phyloP scores from a whole-genome alignment of 2,888 invertebrate genomes.

The Dastarcus helophoroides region DNA sequence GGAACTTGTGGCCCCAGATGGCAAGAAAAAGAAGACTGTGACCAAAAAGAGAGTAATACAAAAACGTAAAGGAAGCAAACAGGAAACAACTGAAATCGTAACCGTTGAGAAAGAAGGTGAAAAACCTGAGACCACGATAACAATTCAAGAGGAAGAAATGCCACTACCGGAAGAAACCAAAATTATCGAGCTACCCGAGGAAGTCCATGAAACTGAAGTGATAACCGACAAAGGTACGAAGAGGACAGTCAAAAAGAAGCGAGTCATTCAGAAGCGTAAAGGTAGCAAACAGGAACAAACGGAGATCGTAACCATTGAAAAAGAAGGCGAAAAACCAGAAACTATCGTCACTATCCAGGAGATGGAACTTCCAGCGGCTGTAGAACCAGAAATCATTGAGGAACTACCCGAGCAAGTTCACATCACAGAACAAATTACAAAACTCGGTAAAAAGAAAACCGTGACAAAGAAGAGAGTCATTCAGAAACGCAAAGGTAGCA shows the following conservation, averaged over 20 bases:
- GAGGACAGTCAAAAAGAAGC: slow-evolving; percentile 31
- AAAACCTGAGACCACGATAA: slow-evolving; percentile 16
- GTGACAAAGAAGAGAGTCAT: slow-evolving; percentile 20
- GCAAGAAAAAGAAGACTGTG: slow-evolving; percentile 23
- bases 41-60: slow-evolving; percentile 32
- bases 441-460: slow-evolving; percentile 19
- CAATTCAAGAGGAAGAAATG: no score
- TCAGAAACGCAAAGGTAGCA: slow-evolving; percentile 22
- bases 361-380: slow-evolving; percentile 39
- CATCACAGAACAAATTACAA: slow-evolving; percentile 21
- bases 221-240: slow-evolving; percentile 40
- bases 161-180: slow-evolving; percentile 36
- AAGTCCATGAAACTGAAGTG: slow-evolving; percentile 16
- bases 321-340: slow-evolving; percentile 42
- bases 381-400: slow-evolving; percentile 19
- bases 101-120: slow-evolving; percentile 19
- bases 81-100: slow-evolving; percentile 32
- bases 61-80: slow-evolving; percentile 28
- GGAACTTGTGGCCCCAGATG: slow-evolving; percentile 14
- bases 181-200: slow-evolving; percentile 34
- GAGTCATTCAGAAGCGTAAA: no score
- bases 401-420: slow-evolving; percentile 17
- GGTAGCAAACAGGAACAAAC: no score
- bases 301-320: no score
- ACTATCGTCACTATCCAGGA: no score